These are phyloP conservation scores for Micrasema minimum DNA, from an alignment of 1,140 invertebrate genomes.

Conservation along the genomic window DNA sequence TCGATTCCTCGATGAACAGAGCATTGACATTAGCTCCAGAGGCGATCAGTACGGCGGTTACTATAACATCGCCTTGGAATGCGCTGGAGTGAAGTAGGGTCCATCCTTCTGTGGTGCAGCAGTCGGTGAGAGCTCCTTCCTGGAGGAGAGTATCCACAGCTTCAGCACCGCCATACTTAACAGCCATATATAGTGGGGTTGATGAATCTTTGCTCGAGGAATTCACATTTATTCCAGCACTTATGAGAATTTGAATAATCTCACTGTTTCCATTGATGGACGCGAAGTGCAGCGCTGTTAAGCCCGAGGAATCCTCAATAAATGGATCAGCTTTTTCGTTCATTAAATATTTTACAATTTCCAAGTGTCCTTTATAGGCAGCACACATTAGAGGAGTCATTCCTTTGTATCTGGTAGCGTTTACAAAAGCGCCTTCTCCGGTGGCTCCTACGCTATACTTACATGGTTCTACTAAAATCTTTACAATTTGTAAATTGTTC, in stretches of 20 bases:
- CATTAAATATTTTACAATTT: neutral
- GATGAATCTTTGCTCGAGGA: neutral
- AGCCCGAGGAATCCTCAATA: neutral
- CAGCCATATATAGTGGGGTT: neutral
- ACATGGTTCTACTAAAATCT: too few relatives aligned
- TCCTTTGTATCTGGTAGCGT: neutral
- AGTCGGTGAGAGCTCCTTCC: neutral
- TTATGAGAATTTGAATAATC: neutral
- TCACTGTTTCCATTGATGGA: neutral
- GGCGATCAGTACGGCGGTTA: neutral
- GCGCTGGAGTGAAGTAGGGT: neutral
- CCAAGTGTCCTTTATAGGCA: neutral
- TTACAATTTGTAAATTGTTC: too few relatives aligned
- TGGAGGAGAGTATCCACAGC: neutral
- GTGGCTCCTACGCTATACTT: too few relatives aligned
- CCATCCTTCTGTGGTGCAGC: neutral
- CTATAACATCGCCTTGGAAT: neutral
- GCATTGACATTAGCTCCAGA: constrained; percentile 1
- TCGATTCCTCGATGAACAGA: neutral
- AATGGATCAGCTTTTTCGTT: neutral
- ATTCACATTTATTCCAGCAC: neutral
- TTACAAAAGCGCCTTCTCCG: neutral
- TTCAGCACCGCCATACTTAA: neutral
- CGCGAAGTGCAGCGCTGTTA: neutral
- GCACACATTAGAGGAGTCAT: constrained; percentile 10